Base-by-base conservation (phyloP, 2,888 invertebrate genomes). In the Sinelater perroti region DNA sequence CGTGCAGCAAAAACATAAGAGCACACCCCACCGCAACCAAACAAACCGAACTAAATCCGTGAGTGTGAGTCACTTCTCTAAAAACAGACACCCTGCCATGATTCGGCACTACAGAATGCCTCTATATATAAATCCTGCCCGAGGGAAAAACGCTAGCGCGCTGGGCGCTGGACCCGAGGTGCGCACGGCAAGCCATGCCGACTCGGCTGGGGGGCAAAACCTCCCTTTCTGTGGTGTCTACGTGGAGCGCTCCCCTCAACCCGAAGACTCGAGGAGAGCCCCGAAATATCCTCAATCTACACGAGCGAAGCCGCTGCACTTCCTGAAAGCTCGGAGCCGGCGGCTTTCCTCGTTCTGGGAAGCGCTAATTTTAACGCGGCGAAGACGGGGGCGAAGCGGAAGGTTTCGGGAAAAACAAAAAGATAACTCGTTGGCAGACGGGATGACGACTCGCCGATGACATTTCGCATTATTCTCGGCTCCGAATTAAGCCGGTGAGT, bases 31-130 rank as follows among this genome's bases (percentile, higher is more conserved):
- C 67, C 64, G 65, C 69, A 70, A 68, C 72, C 68, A 72, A 74
- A 73, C 72, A 73, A 73, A 73, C 71, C 57, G 63, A 60, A 69
- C 74, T 74, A 74, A 72, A 72, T 72, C 63, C 53, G 72, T 67
- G 62, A 44, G 47, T 55, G 63, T 73, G 73, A 73, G 62, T 73
- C 73, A 73, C 59, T 51, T 45, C 56, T 67, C 73, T 72, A 73
- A 71, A 73, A 70, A 71, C 69, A 66, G 68, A 66, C 56, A 64
- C 64, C 67, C 65, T 63, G 59, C 56, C 47, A 52, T 54, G 60
- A 56, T 55, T 61, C 53, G 46, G 56, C 54, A 54, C 35, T 59
- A 59, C 59, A 59, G 50, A 59, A 59, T 59, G 59, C 54, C 54
- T 59, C 59, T 54, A 54, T 54, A 50, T 59, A 54, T 54, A 59